phyloP scores from a whole-genome alignment of 2,797 vertebrate species.

The Sitta carolinensis region DNA sequence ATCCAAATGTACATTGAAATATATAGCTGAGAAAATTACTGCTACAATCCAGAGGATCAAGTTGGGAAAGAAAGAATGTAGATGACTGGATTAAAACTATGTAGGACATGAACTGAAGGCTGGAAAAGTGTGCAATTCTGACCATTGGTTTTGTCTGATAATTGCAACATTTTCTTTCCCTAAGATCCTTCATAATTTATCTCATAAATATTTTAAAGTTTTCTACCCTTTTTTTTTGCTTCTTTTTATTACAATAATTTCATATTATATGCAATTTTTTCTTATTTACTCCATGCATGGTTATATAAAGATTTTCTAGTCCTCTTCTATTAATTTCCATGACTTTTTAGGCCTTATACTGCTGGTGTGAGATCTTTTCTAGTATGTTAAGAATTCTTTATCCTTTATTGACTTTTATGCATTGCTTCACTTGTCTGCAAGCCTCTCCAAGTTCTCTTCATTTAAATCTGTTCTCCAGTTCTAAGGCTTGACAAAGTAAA shows the following conservation, averaged over 20 bases:
- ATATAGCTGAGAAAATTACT: background rate
- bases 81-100: background rate
- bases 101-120: background rate
- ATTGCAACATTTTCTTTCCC: background rate
- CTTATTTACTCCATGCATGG: background rate
- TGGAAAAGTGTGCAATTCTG: background rate
- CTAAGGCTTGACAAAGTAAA: background rate
- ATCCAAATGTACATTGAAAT: background rate
- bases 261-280: background rate
- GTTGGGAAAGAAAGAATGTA: background rate
- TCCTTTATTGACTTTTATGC: background rate
- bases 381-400: background rate
- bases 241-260: background rate
- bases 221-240: background rate
- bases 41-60: background rate
- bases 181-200: background rate
- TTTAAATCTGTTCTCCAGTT: background rate
- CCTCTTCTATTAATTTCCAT: background rate
- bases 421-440: background rate
- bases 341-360: background rate
- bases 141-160: background rate
- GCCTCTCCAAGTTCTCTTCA: background rate
- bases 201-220: background rate
- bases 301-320: background rate
- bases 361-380: background rate